Base-by-base conservation (phyloP, 2,113 vertebrate species). In the Romanogobio albipinnatus region DNA sequence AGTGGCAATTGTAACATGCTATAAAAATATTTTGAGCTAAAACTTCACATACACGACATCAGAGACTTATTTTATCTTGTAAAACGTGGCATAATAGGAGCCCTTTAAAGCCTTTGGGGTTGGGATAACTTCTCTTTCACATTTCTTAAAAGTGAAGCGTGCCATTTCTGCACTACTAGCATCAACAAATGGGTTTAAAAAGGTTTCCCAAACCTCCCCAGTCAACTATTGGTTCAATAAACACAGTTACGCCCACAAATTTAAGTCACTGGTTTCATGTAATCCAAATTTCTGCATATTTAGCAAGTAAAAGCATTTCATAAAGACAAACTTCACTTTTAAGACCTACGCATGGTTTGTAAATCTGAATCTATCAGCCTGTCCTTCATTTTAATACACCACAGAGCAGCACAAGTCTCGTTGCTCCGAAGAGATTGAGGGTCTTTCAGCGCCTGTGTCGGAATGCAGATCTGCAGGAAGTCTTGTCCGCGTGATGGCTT, bases 401-500 rank as follows among this genome's bases (percentile, higher is more conserved):
- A 26, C 73, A 53, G 66, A 49, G n/a, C 39, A 47, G 36, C 22
- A 3, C 39, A 3, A 26, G 76, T 43, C 58, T 47, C 49, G 43
- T 71, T 76, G 83, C 76, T 85, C 76, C 70, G 85, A 75, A 83
- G 81, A 59, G 86, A 86, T 68, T 74, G 53, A 84, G 51, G 83
- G 36, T 81, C 68, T 88, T 82, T 88, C 76, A 45, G 70, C 75
- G 68, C 79, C 87, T 45, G 84, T 76, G 86, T 86, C 86, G 89
- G 89, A 92, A 91, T 81, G 86, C 81, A 75, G 76, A 89, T 82
- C 88, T 89, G 85, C 86, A 86, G 88, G 86, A 91, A 74, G 87
- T 82, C 86, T 89, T 82, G 74, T 84, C 85, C 85, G 11, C 29
- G 22, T 92, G 90, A 93, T 92, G 91, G 81, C 53, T 91, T 92